Conservation (phyloP, 23 tunicate species). For the Corella eumyota region DNA sequence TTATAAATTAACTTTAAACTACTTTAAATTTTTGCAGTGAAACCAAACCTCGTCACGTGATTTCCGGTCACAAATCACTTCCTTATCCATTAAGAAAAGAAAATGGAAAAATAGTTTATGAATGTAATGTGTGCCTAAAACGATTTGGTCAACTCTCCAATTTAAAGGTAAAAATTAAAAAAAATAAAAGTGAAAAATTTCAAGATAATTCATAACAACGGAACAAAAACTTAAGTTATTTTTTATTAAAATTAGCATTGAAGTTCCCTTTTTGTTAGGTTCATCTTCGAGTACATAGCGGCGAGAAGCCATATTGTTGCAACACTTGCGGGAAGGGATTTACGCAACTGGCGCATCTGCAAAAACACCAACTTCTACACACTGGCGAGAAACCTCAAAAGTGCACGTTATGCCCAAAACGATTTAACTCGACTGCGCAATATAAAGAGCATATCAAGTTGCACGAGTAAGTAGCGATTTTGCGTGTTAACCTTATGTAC, state of each 20-base stretch:
- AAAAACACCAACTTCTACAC: conserved; percentile 89
- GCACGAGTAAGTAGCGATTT: too few relatives aligned
- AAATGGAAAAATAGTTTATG: conserved; percentile 96
- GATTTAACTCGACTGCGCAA: conserved; percentile 94
- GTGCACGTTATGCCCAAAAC: conserved; percentile 78
- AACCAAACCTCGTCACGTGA: too few relatives aligned
- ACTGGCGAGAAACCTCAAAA: conserved; percentile 97
- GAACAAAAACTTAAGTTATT: too few relatives aligned
- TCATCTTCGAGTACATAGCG: conserved; percentile 96
- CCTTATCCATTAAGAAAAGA: conserved; percentile 95
- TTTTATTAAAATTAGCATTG: too few relatives aligned
- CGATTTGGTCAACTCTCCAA: conserved; percentile 95
- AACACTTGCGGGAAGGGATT: conserved; percentile 80
- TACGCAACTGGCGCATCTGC: conserved; percentile 94
- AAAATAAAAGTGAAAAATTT: too few relatives aligned
- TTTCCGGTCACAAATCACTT: conserved; percentile 92
- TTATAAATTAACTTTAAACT: too few relatives aligned
- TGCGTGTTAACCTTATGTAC: too few relatives aligned
- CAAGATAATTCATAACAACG: too few relatives aligned
- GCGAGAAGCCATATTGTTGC: conserved; percentile 93
- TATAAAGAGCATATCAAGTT: too few relatives aligned
- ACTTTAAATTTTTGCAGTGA: too few relatives aligned
- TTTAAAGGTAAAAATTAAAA: conserved; percentile 58
- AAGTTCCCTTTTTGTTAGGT: too few relatives aligned
- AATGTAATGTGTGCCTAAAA: conserved; percentile 89